These are phyloP conservation scores for Drosophila lini DNA, from an alignment of 1,140 invertebrate genomes.

Conservation along the genomic window DNA sequence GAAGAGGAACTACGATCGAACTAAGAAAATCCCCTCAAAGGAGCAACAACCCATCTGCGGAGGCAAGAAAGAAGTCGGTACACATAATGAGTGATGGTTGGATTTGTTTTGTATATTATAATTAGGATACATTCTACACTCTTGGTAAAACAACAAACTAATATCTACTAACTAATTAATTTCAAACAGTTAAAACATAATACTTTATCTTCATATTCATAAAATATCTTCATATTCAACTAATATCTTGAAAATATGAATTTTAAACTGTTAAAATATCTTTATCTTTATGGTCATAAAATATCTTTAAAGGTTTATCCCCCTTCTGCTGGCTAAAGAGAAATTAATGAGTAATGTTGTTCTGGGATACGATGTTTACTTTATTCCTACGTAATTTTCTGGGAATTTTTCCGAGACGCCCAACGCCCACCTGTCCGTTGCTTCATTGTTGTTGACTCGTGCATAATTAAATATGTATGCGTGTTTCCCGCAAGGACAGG, in stretches of 20 bases:
- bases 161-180: background rate
- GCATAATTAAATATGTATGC: constrained; percentile 36
- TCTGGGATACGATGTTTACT: background rate
- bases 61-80: background rate
- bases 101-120: background rate
- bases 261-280: too few relatives aligned
- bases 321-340: background rate
- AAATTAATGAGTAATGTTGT: background rate
- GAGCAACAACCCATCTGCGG: background rate
- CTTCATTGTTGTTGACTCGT: constrained; percentile 17
- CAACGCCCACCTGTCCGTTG: constrained; percentile 11
- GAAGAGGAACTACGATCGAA: constrained; percentile 40
- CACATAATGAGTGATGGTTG: background rate
- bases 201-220: too few relatives aligned
- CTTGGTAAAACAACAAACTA: background rate
- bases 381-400: constrained; percentile 1
- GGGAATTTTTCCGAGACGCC: background rate
- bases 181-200: too few relatives aligned
- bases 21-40: background rate
- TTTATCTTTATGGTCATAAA: background rate
- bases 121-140: background rate
- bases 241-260: too few relatives aligned
- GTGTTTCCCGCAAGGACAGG: constrained; percentile 16
- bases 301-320: background rate
- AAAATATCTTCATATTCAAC: too few relatives aligned